phyloP scores from a whole-genome alignment of 2,113 vertebrate species.

The Scalopus aquaticus region DNA sequence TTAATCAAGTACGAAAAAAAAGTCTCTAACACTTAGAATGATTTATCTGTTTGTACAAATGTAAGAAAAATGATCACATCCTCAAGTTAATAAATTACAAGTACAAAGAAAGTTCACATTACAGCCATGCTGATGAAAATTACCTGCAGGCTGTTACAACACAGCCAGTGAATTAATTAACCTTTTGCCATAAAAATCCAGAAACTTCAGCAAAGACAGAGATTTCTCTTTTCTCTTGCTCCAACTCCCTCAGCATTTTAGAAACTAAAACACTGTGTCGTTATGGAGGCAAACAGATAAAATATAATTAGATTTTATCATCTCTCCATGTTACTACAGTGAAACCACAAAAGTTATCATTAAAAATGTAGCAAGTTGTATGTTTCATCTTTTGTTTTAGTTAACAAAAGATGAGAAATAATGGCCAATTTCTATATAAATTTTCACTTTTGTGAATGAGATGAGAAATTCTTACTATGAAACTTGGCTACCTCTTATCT shows the following conservation, averaged over 20 bases:
- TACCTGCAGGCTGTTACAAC: slow-evolving; percentile 59
- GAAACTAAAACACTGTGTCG: slow-evolving; percentile 33
- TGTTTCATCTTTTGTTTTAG: background rate
- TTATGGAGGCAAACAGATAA: background rate
- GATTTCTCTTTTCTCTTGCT: background rate
- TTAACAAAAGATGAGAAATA: background rate
- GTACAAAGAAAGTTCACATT: slow-evolving; percentile 58
- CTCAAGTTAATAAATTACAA: background rate
- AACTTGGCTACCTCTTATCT: background rate
- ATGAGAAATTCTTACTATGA: background rate
- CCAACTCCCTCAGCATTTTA: background rate
- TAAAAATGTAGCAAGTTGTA: background rate
- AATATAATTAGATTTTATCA: background rate
- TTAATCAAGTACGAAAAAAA: slow-evolving; percentile 65
- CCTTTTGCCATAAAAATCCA: slow-evolving; percentile 71
- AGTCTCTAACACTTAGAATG: slow-evolving; percentile 34
- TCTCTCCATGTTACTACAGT: accelerated
- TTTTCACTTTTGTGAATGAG: slow-evolving; percentile 30
- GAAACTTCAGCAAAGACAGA: slow-evolving; percentile 47
- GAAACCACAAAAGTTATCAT: background rate
- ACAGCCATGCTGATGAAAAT: slow-evolving; percentile 56
- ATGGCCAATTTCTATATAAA: accelerated
- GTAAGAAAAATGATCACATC: slow-evolving; percentile 61
- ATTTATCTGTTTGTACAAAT: slow-evolving; percentile 74
- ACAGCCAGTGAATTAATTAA: slow-evolving; percentile 71